phyloP scores from a whole-genome alignment of 2,888 invertebrate species.

The Trichogramma dendrolimi region DNA sequence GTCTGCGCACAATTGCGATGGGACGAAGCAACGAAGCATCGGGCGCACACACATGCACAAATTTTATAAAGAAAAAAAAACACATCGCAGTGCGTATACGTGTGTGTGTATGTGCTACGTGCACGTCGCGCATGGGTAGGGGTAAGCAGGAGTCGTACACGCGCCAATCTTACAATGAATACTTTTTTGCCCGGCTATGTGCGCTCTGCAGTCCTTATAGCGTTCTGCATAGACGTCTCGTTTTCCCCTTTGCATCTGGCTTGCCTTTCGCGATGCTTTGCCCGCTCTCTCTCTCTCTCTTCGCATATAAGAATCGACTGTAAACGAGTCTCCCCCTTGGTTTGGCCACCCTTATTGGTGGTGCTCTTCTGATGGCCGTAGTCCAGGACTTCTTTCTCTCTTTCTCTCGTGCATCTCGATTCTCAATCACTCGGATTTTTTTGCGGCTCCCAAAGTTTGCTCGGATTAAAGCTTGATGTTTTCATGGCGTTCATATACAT shows the following conservation, averaged over 20 bases:
- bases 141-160: conserved; percentile 49
- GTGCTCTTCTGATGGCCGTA: neutral
- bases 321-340: no score
- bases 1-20: no score
- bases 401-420: conserved; percentile 24
- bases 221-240: conserved; percentile 24
- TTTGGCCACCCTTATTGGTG: neutral
- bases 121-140: conserved; percentile 28
- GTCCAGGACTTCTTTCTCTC: conserved; percentile 30
- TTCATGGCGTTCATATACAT: conserved; percentile 31
- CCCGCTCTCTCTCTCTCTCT: conserved; percentile 14
- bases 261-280: conserved; percentile 36
- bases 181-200: conserved; percentile 40
- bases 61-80: conserved; percentile 22
- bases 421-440: no score
- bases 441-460: no score
- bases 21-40: no score
- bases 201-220: conserved; percentile 31
- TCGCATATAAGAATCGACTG: neutral
- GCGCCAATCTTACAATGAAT: conserved; percentile 52
- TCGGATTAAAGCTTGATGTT: no score
- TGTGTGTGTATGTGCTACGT: neutral
- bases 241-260: conserved; percentile 43
- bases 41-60: no score
- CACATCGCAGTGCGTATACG: conserved; percentile 31